Evolutionary conservation across 2,888 invertebrate species (phyloP).

Genomic region (Chalcis sispes): DNA sequence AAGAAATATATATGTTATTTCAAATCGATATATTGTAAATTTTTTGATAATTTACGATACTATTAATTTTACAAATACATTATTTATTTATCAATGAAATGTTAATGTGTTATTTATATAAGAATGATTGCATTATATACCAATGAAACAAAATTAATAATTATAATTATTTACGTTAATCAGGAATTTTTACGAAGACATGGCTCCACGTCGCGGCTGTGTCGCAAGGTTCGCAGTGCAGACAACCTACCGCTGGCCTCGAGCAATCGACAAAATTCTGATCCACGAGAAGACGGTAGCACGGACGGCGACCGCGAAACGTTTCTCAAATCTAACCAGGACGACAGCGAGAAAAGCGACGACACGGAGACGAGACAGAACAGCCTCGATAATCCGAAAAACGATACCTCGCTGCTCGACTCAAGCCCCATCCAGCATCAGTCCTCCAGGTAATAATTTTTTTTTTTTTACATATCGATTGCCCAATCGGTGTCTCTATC

Average conservation of each 20-base stretch:
- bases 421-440: constrained; percentile 58
- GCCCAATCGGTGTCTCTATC: too few species aligned
- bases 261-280: constrained; percentile 67
- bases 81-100: too few species aligned
- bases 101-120: too few species aligned
- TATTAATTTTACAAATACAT: too few species aligned
- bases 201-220: constrained; percentile 87
- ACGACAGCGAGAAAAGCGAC: constrained; percentile 68
- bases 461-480: not conserved
- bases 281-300: constrained; percentile 57
- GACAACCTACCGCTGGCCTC: constrained; percentile 80
- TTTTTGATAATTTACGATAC: too few species aligned
- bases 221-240: constrained; percentile 87
- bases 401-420: constrained; percentile 10
- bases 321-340: constrained; percentile 66
- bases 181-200: constrained; percentile 86
- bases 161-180: too few species aligned
- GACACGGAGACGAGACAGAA: constrained; percentile 66
- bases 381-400: constrained; percentile 69
- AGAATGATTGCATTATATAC: too few species aligned
- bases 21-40: too few species aligned
- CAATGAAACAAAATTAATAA: too few species aligned
- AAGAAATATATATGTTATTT: too few species aligned
- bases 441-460: constrained; percentile 65
- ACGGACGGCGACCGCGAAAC: constrained; percentile 67